Base-by-base conservation (phyloP, 2,888 invertebrate species). In the Anthrax anthrax region DNA sequence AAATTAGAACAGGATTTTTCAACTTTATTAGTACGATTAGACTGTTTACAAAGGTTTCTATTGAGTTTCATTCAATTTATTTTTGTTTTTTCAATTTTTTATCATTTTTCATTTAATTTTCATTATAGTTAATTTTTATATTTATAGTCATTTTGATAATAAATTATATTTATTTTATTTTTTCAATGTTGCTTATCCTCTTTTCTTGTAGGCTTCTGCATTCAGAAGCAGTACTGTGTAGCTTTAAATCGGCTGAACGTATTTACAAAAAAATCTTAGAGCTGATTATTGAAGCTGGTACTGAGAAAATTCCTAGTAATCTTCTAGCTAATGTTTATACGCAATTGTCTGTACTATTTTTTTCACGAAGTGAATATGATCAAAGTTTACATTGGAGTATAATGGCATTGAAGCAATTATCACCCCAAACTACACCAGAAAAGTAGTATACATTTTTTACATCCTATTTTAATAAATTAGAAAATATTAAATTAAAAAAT, bases 281-380 rank as follows among this genome's bases (percentile, higher is more conserved):
- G 40, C 67, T 76, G 13, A 66, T 80, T 42, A 63, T 70, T 37
- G 65, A 71, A 56, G 63, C 83, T 19, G 55, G 57, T 17, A 54
- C 57, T 14, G 60, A 54, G 45, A 67, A 67, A 61, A 67, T 72
- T 54, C 66, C 69, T 48, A 51, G 58, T 42, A 64, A 69, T 52
- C 65, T 78, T 52, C 61, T 71, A 52, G 84, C 89, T 54, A 80
- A 82, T 44, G 73, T 88, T 38, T 89, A 83, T 67, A 79, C 84
- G 54, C 86, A 89, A 70, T 84, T 87, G 68, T 86, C 89, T 57
- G 75, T 80, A 54, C 73, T 89, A 59, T 81, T 80, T 71, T 90
- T 86, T 70, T 80, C 81, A 60, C 79, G 84, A 60, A 88, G 88
- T 69, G 85, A 88, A 73, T 92, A 89, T 70, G 80, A 82, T 65